phyloP scores from a whole-genome alignment of 2,113 vertebrate genomes.

The Tachycineta bicolor region DNA sequence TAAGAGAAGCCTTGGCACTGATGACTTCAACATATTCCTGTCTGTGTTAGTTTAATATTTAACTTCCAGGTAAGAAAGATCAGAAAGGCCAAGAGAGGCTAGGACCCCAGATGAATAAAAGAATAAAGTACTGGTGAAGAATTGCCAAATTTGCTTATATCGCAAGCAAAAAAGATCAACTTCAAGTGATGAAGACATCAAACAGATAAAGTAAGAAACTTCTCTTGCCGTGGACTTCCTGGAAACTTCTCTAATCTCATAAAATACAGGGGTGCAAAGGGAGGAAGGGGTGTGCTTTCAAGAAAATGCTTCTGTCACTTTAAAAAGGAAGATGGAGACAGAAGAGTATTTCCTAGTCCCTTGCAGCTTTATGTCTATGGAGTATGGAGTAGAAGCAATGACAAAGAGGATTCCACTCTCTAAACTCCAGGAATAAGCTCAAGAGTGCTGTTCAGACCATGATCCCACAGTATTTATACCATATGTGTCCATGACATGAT shows the following conservation, averaged over 20 bases:
- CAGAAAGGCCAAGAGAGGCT: not conserved
- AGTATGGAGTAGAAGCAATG: not conserved
- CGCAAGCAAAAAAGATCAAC: not conserved
- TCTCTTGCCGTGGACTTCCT: not conserved
- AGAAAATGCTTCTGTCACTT: not conserved
- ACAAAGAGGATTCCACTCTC: fast-evolving
- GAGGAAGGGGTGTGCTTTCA: not conserved
- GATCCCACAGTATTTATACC: not conserved
- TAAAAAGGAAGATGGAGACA: not conserved
- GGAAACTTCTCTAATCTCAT: not conserved
- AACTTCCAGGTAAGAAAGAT: not conserved
- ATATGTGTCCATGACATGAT: not conserved
- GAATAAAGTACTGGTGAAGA: not conserved
- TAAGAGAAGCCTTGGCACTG: not conserved
- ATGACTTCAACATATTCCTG: not conserved
- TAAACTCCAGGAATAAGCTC: not conserved
- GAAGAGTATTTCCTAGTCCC: not conserved
- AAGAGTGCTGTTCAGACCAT: not conserved
- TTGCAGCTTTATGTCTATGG: not conserved
- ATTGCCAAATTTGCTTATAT: not conserved
- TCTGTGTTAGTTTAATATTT: not conserved
- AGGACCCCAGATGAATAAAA: not conserved
- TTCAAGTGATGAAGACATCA: not conserved
- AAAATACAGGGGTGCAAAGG: not conserved
- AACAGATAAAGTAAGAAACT: not conserved